These are phyloP conservation scores for Micoletzkya japonica DNA, from an alignment of 2,888 invertebrate genomes.

Conservation along the genomic window DNA sequence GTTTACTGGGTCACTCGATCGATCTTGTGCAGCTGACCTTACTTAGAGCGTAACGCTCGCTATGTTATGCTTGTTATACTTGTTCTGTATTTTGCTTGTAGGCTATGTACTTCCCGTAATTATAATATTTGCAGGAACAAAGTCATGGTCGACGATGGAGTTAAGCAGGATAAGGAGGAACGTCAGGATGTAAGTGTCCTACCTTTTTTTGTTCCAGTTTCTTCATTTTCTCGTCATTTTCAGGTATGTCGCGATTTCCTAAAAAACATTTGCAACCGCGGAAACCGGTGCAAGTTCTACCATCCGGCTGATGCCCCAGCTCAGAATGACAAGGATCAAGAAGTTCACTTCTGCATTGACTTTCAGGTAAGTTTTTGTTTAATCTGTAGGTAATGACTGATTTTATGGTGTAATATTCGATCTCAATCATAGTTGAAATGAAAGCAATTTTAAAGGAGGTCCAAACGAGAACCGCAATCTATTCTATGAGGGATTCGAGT, in stretches of 20 bases:
- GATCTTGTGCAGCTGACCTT: too few species aligned
- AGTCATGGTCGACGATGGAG: conserved; percentile 17
- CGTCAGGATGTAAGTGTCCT: conserved; percentile 4
- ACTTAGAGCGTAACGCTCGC: too few species aligned
- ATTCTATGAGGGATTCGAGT: too few species aligned
- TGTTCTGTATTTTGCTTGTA: too few species aligned
- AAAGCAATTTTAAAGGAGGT: too few species aligned
- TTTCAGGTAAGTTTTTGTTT: conserved; percentile 67
- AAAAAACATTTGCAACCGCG: conserved; percentile 72
- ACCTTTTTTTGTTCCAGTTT: not conserved
- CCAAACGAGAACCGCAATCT: too few species aligned
- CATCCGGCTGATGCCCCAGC: conserved; percentile 66
- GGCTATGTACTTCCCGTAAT: too few species aligned
- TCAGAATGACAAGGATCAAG: conserved; percentile 59
- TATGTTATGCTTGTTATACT: too few species aligned
- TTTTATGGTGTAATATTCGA: too few species aligned
- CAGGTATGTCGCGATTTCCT: conserved; percentile 72
- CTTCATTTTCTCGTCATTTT: not conserved
- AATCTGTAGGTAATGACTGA: not conserved
- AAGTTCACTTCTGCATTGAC: conserved; percentile 70
- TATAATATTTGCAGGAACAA: too few species aligned
- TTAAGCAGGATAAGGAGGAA: conserved; percentile 6
- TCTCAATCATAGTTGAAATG: too few species aligned
- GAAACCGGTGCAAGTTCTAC: conserved; percentile 71
- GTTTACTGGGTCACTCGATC: too few species aligned